Percentiles rank a stretch among this genome's conserved stretches.
Evolutionary conservation across 2,888 invertebrate species (phyloP).

Genomic region (Philhelius pedissequus): DNA sequence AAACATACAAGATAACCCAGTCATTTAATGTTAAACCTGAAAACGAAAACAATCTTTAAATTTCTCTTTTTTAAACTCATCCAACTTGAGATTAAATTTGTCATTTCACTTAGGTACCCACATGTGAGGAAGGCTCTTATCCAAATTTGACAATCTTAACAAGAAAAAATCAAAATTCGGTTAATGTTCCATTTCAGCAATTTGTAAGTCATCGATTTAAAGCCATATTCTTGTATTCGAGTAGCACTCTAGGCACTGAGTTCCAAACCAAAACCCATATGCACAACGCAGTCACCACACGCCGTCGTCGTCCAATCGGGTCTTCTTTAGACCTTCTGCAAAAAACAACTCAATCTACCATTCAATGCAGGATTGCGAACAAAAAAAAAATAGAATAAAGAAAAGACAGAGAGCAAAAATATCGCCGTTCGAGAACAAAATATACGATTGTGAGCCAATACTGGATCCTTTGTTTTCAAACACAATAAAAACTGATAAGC

Average conservation of each 20-base stretch:
- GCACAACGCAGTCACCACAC: not conserved
- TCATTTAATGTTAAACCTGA: too few relatives aligned
- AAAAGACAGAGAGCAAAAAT: not conserved
- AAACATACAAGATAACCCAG: too few relatives aligned
- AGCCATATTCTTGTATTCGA: not conserved
- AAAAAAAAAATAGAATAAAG: not conserved
- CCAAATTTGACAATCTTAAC: not conserved
- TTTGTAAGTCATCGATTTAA: not conserved
- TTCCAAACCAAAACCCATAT: not conserved
- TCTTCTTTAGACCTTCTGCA: not conserved
- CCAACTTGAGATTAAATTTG: too few relatives aligned
- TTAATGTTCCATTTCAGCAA: not conserved
- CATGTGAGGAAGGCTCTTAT: too few relatives aligned
- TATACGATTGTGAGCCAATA: conserved; percentile 54
- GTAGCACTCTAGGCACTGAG: not conserved
- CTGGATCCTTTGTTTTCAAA: conserved; percentile 59
- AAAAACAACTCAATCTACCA: conserved; percentile 39
- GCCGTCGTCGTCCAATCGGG: not conserved
- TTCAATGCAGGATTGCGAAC: conserved; percentile 29
- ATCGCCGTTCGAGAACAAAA: conserved; percentile 35
- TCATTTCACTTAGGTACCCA: not conserved
- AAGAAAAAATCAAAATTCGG: not conserved
- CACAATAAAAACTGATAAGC: conserved; percentile 64
- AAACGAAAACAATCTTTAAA: too few relatives aligned
- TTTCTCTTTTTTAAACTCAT: too few relatives aligned